Base-by-base conservation (phyloP, 2,888 invertebrate genomes). In the Sipha maydis region DNA sequence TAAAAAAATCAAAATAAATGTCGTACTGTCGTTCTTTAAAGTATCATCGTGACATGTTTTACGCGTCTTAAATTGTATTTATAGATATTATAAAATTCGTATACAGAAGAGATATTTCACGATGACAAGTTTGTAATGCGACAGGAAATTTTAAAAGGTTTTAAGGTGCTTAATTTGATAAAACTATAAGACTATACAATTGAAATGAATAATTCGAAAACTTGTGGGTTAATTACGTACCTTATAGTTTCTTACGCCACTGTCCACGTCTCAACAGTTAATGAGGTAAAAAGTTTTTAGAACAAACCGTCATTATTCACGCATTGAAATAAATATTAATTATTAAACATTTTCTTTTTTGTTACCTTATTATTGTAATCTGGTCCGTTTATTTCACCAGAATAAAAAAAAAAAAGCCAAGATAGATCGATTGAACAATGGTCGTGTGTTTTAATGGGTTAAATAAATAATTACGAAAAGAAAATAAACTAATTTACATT, bases 141-240 rank as follows among this genome's bases (percentile, higher is more conserved):
- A 34, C 71, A 2, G 34, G 34, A 54, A 83, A 7, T 14, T 3
- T 25, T n/a, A 73, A 69, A 48, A 83, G 54, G 71, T 83, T 83
- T 54, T 19, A 31, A 83, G 41, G 82, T 73, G 7, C 54, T 83
- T 71, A 54, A 73, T 54, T 73, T 54, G 34, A 83, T 83, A 71
- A 28, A 54, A 48, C 14, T 48, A 48, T 48, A 48, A 48, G 48
- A 83, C 69, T 31, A 28, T 67, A 54, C 71, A 82, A 73, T 83
- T 4, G 54, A 83, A 83, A 83, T 83, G 48, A 83, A 83, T 73
- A 83, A 83, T 83, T 83, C 38, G 71, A 83, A 83, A 83, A 83
- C 54, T 71, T 73, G 31, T 31, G 31, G 31, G 71, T 83, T 83
- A 83, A 83, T 71, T 71, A 73, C 71, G 54, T 34, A 41, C 17